A percentile compares a stretch with the other conserved stretches of the same genome.
phyloP scores from a whole-genome alignment of 1,140 invertebrate genomes.

The Mercenaria mercenaria region DNA sequence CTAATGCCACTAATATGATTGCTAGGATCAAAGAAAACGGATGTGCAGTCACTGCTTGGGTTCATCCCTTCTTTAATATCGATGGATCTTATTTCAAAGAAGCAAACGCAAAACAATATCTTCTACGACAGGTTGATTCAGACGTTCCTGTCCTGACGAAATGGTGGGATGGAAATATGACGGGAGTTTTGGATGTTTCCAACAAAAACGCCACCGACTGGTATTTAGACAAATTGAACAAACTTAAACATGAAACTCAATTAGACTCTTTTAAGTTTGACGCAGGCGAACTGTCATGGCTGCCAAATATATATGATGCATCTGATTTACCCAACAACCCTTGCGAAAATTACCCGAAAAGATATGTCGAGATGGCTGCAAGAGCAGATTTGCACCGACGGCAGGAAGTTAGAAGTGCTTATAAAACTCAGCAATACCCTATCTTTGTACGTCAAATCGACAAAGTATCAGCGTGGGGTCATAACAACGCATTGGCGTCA shows the following conservation, averaged over 20 bases:
- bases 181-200: conserved; percentile 80
- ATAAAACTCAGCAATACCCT: conserved; percentile 91
- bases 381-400: conserved; percentile 89
- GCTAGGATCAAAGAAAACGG: conserved; percentile 89
- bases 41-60: conserved; percentile 94
- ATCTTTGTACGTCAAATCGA: conserved; percentile 96
- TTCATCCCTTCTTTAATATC: conserved; percentile 96
- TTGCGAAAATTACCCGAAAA: conserved; percentile 79
- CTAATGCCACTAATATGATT: conserved; percentile 89
- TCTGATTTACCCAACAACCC: conserved; percentile 2
- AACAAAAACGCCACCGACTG: conserved; percentile 88
- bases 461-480: conserved; percentile 93
- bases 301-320: conserved; percentile 88
- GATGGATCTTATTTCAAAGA: conserved; percentile 89
- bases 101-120: conserved; percentile 71
- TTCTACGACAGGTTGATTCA: conserved; percentile 83
- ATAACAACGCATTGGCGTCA: conserved; percentile 93
- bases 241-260: conserved; percentile 87
- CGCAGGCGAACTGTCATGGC: conserved; percentile 94
- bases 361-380: conserved; percentile 83
- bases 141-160: conserved; percentile 87
- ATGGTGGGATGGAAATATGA: conserved; percentile 90
- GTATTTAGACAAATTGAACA: conserved; percentile 90
- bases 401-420: conserved; percentile 92
- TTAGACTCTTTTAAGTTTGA: conserved; percentile 97